phyloP scores from a whole-genome alignment of 1,140 invertebrate species.

The Anagrus nilaparvatae region DNA sequence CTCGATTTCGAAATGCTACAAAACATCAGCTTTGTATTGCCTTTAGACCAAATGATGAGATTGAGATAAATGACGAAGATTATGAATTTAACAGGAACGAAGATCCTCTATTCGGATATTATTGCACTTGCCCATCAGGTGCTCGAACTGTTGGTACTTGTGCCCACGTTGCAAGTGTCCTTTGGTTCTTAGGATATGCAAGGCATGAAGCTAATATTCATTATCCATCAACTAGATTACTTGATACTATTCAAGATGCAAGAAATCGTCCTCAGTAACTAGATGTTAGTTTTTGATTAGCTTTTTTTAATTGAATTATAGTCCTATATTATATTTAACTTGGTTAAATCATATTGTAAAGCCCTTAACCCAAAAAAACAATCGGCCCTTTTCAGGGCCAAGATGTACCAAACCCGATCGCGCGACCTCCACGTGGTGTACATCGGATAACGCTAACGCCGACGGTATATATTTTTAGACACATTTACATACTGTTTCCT shows the following conservation, averaged over 20 bases:
- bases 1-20: slow-evolving; percentile 1
- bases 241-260: slow-evolving; percentile 1
- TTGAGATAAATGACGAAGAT: neutral
- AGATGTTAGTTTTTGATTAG: too few species aligned
- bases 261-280: slow-evolving; percentile 7
- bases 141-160: slow-evolving; percentile 2
- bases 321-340: too few species aligned
- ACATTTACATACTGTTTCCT: too few species aligned
- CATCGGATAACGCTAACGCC: too few species aligned
- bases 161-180: slow-evolving; percentile 2
- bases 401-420: too few species aligned
- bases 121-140: slow-evolving; percentile 5
- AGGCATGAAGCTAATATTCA: slow-evolving; percentile 2
- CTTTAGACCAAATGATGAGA: neutral
- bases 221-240: neutral
- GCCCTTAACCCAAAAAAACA: too few species aligned
- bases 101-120: slow-evolving; percentile 2
- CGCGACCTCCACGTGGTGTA: too few species aligned
- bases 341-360: too few species aligned
- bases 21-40: neutral
- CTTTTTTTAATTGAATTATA: too few species aligned
- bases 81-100: too few species aligned
- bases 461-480: too few species aligned
- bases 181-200: slow-evolving; percentile 5
- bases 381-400: too few species aligned